Base-by-base conservation (phyloP, 2,113 vertebrate genomes). In the Phaetusa simplex region DNA sequence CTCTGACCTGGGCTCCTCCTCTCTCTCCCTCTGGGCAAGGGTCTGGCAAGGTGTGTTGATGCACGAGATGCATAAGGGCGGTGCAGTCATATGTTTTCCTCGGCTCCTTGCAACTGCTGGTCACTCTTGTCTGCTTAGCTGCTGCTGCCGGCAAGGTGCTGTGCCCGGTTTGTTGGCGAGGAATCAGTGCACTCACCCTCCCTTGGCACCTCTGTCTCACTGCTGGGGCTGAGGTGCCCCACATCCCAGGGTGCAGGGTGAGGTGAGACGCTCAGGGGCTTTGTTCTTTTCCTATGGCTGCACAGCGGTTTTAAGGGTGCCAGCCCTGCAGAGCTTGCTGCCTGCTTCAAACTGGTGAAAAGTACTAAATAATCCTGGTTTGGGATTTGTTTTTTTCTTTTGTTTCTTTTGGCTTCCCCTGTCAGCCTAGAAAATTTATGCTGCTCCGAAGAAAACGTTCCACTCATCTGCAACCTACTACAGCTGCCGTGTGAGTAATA, bases 371-470 rank as follows among this genome's bases (percentile, higher is more conserved):
- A 91, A 76, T 81, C 50, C 38, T 82, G 17, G 12, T 79, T 70
- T 82, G 69, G 80, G 23, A 20, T 15, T 83, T 94, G 26, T 5
- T 82, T 73, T 88, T 84, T 71, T 9, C 29, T 67, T 56, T 71
- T 86, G 16, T 69, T 82, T 79, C 40, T 86, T 96, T 85, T 93
- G 66, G 62, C 66, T n/a, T 80, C 53, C 18, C 11, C 30, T 71
- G n/a, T 93, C 93, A 78, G 88, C 64, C 66, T 97, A 90, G 95
- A 96, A 97, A 96, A 94, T 84, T 53, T 92, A 93, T 55, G 61
- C 74, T 74, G 58, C 76, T 70, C 43, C 0, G 53, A 86, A 94
- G 86, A 91, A 90, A 95, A 84, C 59, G 56, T 77, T 62, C 36
- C 2, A 8, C 36, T 96, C 82, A 87, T 73, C 45, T 93, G 52